Base-by-base conservation (phyloP, 2,797 vertebrate species). In the Amphiprion clarkii region DNA sequence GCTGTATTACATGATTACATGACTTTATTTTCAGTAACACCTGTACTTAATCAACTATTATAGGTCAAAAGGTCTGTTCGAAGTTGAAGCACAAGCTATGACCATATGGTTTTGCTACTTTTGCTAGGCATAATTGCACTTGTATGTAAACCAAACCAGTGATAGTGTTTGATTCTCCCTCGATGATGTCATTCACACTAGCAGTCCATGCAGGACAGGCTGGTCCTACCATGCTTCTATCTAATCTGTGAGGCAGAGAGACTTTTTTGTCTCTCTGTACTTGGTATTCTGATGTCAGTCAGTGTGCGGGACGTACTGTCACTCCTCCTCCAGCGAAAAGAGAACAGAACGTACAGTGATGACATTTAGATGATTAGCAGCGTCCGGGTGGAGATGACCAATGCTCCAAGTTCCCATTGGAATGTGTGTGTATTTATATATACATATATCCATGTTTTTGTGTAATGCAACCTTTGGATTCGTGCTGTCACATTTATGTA, bases 271-370 rank as follows among this genome's bases (percentile, higher is more conserved):
- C 69, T 73, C 62, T 33, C 57, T 51, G 57, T 69, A 65, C 60
- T 82, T 87, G 69, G 16, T 81, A 85, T 76, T 88, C 82, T 81
- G 86, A 90, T 87, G 81, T 87, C 83, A 88, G 64, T 67, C 55
- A 60, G 74, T 27, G 72, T 57, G 69, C 72, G 60, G 78, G 48
- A 69, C 7, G 23, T 64, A 60, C 76, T 48, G n/a, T 73, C 69
- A 44, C 73, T 61, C 61, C 57, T 80, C 53, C 58, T 74, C 54
- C 51, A 39, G 46, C 17, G 44, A 79, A 73, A 64, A 77, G 62
- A 80, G 67, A 85, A 85, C 83, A 88, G 72, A 75, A 79, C 44
- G 25, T 64, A 62, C 79, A 86, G 67, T 86, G 87, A 77, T 55
- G 71, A 73, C 75, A 69, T 84, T 82, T 71, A 72, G 58, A 79